phyloP scores from a whole-genome alignment of 2,888 invertebrate genomes.

The Rhagophthalmus giganteus region DNA sequence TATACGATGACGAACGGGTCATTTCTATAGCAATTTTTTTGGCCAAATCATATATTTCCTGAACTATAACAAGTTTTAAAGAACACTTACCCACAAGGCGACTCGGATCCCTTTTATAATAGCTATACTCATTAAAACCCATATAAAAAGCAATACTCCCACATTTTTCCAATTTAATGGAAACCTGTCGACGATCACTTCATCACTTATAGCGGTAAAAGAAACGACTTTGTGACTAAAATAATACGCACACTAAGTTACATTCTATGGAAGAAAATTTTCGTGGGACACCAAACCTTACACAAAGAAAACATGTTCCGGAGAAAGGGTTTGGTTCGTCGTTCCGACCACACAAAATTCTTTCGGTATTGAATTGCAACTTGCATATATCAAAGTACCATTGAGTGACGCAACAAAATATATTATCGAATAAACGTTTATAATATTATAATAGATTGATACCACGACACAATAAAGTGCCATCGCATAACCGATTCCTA shows the following conservation, averaged over 20 bases:
- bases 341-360: slow-evolving; percentile 8
- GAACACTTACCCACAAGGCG: slow-evolving; percentile 18
- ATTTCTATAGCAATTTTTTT: too few relatives aligned
- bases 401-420: slow-evolving; percentile 27
- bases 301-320: slow-evolving; percentile 29
- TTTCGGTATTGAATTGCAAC: slow-evolving; percentile 6
- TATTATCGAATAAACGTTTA: slow-evolving; percentile 26
- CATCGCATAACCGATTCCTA: slow-evolving; percentile 33
- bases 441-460: slow-evolving; percentile 28
- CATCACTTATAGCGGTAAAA: not conserved
- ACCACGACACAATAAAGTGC: slow-evolving; percentile 28
- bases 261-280: too few relatives aligned
- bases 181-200: too few relatives aligned
- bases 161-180: slow-evolving; percentile 25
- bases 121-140: slow-evolving; percentile 26
- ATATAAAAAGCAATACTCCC: slow-evolving; percentile 24
- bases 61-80: not conserved
- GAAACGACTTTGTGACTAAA: slow-evolving; percentile 16
- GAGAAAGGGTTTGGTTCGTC: slow-evolving; percentile 13
- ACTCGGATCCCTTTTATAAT: slow-evolving; percentile 23
- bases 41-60: too few relatives aligned
- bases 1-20: too few relatives aligned
- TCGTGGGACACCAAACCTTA: too few relatives aligned
- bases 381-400: slow-evolving; percentile 19
- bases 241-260: too few relatives aligned